Percentiles rank a stretch among this genome's conserved stretches.
phyloP scores from a whole-genome alignment of 2,113 vertebrate species.

The Aleadryas rufinucha region DNA sequence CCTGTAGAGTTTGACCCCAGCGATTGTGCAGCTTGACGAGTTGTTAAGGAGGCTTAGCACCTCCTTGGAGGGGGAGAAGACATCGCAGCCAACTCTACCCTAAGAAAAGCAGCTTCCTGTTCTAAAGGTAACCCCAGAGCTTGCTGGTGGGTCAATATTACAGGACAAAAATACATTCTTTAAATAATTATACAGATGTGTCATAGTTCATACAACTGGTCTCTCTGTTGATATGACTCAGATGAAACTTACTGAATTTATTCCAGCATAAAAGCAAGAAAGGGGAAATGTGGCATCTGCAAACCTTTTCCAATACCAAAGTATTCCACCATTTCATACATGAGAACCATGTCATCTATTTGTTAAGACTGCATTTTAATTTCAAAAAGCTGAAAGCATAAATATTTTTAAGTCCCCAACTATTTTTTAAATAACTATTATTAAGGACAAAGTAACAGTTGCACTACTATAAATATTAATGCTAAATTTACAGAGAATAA shows the following conservation, averaged over 20 bases:
- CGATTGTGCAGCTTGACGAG: background rate
- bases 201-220: background rate
- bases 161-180: background rate
- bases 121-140: background rate
- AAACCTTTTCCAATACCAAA: background rate
- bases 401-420: background rate
- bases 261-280: background rate
- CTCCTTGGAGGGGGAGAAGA: background rate
- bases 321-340: background rate
- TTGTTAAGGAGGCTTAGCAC: background rate
- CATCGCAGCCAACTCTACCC: background rate
- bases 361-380: background rate
- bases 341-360: background rate
- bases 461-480: constrained; percentile 49
- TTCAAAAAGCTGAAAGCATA: background rate
- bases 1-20: background rate
- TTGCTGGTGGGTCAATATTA: background rate
- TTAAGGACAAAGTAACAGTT: constrained; percentile 26
- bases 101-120: background rate
- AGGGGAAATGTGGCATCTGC: background rate
- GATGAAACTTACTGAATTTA: background rate
- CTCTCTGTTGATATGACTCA: background rate
- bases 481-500: constrained; percentile 28
- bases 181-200: background rate
- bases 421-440: constrained; percentile 5